Conservation (phyloP, 1,140 invertebrate genomes). For the Potamilus streckersoni region DNA sequence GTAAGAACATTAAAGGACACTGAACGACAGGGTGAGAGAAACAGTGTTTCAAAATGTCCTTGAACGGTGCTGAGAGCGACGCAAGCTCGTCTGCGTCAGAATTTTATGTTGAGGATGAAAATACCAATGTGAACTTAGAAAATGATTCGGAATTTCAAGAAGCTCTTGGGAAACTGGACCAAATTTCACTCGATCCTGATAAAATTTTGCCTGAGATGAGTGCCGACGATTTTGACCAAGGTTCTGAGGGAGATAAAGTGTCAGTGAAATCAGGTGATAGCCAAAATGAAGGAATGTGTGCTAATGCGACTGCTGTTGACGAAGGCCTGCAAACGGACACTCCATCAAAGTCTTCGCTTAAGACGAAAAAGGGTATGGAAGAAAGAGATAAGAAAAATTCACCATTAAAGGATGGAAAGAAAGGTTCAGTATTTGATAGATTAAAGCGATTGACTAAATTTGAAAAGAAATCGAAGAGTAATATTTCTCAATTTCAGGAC, state of each 20-base stretch:
- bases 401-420: conserved; percentile 15
- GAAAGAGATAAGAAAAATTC: conserved; percentile 4
- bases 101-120: conserved; percentile 75
- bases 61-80: conserved; percentile 8
- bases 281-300: conserved; percentile 16
- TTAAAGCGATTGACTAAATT: conserved; percentile 57
- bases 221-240: conserved; percentile 12
- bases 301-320: conserved; percentile 8
- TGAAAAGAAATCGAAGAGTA: conserved; percentile 42
- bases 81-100: conserved; percentile 21
- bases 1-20: no score
- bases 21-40: no score
- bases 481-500: conserved; percentile 45
- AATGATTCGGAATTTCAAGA: conserved; percentile 28
- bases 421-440: conserved; percentile 39
- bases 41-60: no score
- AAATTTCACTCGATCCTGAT: conserved; percentile 35
- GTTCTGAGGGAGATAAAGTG: conserved; percentile 2
- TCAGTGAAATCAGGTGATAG: conserved; percentile 10
- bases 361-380: background rate
- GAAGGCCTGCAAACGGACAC: conserved; percentile 5
- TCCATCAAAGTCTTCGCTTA: conserved; percentile 12
- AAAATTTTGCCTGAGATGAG: conserved; percentile 28
- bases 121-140: conserved; percentile 17
- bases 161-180: conserved; percentile 32